Percentiles rank a stretch among this genome's conserved stretches.
These are phyloP conservation scores for Ailuropoda melanoleuca DNA, from an alignment of 2,113 vertebrate genomes.

Conservation along the genomic window DNA sequence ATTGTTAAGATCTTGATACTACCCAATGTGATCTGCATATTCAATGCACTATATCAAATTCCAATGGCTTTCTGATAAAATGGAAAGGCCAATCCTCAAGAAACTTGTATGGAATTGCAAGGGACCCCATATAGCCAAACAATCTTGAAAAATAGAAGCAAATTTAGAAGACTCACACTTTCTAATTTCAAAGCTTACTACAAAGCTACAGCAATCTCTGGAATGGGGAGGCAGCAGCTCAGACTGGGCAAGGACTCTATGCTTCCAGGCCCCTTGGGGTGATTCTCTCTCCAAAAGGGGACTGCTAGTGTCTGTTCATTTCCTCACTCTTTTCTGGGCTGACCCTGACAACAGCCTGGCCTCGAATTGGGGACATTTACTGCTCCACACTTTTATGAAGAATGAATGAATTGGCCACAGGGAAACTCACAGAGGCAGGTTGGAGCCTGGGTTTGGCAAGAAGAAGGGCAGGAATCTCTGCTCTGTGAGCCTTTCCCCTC, in stretches of 20 bases:
- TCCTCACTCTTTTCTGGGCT: background rate
- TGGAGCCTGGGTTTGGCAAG: background rate
- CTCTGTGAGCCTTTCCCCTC: background rate
- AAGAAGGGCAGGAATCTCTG: background rate
- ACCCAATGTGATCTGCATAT: background rate
- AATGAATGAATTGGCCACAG: slow-evolving; percentile 31
- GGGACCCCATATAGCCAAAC: background rate
- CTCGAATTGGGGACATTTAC: background rate
- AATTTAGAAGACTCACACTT: background rate
- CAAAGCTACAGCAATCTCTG: background rate
- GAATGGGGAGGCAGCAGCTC: background rate
- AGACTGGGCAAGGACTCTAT: background rate
- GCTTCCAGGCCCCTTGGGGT: background rate
- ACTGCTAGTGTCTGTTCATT: background rate
- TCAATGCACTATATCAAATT: background rate
- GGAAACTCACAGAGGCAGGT: background rate
- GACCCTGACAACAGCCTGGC: background rate
- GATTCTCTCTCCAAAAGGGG: background rate
- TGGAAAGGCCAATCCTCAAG: slow-evolving; percentile 31
- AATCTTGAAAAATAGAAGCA: background rate
- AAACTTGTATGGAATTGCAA: slow-evolving; percentile 22
- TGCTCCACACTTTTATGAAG: background rate
- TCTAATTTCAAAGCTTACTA: background rate
- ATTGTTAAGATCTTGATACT: background rate
- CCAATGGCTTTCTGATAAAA: background rate